Conservation (phyloP, 2,888 invertebrate species). For the Gisinianus flammeolus region DNA sequence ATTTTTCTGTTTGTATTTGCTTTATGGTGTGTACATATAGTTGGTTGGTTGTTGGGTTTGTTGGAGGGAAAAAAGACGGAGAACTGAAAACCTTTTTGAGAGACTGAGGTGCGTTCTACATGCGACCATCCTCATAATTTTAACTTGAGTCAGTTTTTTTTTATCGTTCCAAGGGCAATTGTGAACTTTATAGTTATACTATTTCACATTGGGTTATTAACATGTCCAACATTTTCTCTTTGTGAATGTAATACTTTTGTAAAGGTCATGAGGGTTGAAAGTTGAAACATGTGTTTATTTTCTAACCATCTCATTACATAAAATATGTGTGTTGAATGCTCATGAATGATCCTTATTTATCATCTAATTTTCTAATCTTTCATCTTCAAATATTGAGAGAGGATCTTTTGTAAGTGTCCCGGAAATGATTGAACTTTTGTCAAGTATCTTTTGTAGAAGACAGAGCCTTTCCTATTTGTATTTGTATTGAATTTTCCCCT, state of each 20-base stretch:
- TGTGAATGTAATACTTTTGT: slow-evolving; percentile 2
- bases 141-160: slow-evolving; percentile 19
- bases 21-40: neutral
- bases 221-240: slow-evolving; percentile 6
- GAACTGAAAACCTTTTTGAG: neutral
- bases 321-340: too few species aligned
- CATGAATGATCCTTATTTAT: too few species aligned
- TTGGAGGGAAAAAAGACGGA: neutral
- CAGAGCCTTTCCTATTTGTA: too few species aligned
- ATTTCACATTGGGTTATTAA: slow-evolving; percentile 27
- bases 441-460: too few species aligned
- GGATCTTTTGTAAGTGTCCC: too few species aligned
- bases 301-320: neutral
- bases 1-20: neutral
- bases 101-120: slow-evolving; percentile 23
- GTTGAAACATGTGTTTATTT: neutral
- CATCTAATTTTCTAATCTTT: too few species aligned
- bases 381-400: too few species aligned
- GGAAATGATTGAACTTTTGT: too few species aligned
- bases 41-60: neutral
- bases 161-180: slow-evolving; percentile 22
- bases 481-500: too few species aligned
- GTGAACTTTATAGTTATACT: slow-evolving; percentile 21
- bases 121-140: slow-evolving; percentile 30
- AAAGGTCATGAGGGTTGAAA: slow-evolving; percentile 10